Evolutionary conservation across 2,797 vertebrate species (phyloP).

Genomic region (Thamnophis elegans): DNA sequence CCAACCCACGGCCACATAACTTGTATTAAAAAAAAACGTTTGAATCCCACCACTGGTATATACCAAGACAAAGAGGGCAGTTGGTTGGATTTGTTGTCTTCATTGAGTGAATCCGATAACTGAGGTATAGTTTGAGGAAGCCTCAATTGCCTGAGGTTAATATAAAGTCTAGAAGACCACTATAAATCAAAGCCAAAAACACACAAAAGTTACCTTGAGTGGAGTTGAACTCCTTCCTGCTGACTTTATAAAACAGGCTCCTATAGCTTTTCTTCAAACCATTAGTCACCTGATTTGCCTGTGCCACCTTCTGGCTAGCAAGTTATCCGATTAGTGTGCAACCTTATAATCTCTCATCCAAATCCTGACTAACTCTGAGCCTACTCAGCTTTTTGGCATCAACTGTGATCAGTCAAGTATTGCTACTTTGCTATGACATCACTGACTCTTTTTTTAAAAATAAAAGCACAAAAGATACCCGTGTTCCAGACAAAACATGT

Average conservation of each 20-base stretch:
- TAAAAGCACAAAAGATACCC: background rate
- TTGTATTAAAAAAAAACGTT: too few species aligned
- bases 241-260: background rate
- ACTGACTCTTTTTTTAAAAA: background rate
- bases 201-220: background rate
- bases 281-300: background rate
- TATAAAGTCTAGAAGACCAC: background rate
- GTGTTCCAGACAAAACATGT: background rate
- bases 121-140: background rate
- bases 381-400: background rate
- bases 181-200: background rate
- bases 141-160: background rate
- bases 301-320: background rate
- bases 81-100: background rate
- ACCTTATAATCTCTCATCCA: background rate
- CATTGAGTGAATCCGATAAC: background rate
- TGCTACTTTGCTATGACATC: background rate
- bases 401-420: background rate
- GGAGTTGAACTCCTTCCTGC: background rate
- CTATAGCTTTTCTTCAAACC: background rate
- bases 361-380: background rate
- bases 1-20: too few species aligned
- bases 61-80: background rate
- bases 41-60: too few species aligned
- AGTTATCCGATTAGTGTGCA: background rate